Percentiles rank a stretch among this genome's conserved stretches.
These are phyloP conservation scores for Tenualosa thibaudeaui DNA, from an alignment of 2,797 vertebrate genomes.

Conservation along the genomic window DNA sequence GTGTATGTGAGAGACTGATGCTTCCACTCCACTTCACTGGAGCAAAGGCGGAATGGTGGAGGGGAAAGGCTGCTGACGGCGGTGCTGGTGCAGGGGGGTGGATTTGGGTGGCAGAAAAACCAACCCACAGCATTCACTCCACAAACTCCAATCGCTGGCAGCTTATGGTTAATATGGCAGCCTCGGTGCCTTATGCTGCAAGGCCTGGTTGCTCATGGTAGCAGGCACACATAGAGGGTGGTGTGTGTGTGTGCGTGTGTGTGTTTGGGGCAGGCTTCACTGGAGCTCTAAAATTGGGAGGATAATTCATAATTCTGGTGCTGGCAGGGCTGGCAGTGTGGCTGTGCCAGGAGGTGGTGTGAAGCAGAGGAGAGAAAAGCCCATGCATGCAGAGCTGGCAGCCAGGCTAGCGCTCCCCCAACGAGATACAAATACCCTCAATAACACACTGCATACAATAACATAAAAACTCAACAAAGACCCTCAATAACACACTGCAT, in stretches of 20 bases:
- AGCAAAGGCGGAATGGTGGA: no score
- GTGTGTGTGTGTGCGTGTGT: no score
- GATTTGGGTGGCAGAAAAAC: background rate
- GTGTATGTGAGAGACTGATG: background rate
- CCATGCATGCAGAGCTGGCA: slow-evolving; percentile 1
- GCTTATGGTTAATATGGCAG: slow-evolving; percentile 1
- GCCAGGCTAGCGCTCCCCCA: background rate
- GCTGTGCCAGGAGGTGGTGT: background rate
- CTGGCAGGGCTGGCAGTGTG: background rate
- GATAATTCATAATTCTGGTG: slow-evolving; percentile 11
- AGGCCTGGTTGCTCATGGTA: background rate
- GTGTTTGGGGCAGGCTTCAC: background rate
- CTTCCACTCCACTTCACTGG: background rate
- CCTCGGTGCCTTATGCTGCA: background rate
- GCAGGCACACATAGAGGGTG: background rate
- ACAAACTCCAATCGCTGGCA: background rate
- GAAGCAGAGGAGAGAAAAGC: background rate
- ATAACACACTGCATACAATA: background rate
- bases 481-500: background rate
- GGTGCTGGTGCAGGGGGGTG: no score
- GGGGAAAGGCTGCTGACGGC: no score
- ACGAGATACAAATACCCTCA: background rate
- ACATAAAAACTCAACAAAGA: background rate
- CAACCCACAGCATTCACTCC: background rate
- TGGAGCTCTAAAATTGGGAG: background rate